Evolutionary conservation across 2,113 vertebrate genomes (phyloP), one percentile per base, ranked within the genome.

Genomic region (Elgaria multicarinata): DNA sequence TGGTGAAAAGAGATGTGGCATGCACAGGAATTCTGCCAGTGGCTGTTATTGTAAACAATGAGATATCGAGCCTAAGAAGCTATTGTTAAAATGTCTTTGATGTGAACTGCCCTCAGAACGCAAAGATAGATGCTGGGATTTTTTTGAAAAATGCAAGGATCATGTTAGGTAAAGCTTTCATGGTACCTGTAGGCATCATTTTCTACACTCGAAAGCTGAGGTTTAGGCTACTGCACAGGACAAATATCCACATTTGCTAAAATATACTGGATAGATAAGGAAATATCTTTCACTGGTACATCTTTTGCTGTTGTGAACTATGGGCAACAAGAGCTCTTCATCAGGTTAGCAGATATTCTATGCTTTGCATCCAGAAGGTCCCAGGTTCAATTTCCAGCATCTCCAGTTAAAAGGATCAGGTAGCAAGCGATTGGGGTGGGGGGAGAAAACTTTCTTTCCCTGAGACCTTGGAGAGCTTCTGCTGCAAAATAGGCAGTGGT

Each of bases 101-200:
- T 69, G 85, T n/a, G 86, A 91, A 46, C 12, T 89, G 39, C 64
- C 44, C 33, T 89, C 55, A 28, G 18, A 0, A 22, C 88, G 18
- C 12, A 90, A 93, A 95, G 91, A 87, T 91, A 83, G 13, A 69
- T 83, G 33, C 0, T 22, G 39, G 76, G 81, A 91, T 91, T 91
- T 93, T 92, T 83, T 53, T 36, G 33, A 87, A 31, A n/a, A 36
- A n/a, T 87, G 69, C 72, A 79, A 82, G 42, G 39, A 81, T 86
- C 4, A 16, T 87, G 83, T 62, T 78, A 94, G 94, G 26, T 64
- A 89, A 94, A 91, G 90, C 62, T 67, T 12, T 84, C 83, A 13
- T 18, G 20, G 8, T 28, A 94, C 85, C 92, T 94, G 80, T 87
- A 81, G 74, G 86, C 83, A 7, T 9, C 1, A 0, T 46, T 46